Conservation (phyloP, 2,888 invertebrate species). For the Caenorhabditis japonica region DNA sequence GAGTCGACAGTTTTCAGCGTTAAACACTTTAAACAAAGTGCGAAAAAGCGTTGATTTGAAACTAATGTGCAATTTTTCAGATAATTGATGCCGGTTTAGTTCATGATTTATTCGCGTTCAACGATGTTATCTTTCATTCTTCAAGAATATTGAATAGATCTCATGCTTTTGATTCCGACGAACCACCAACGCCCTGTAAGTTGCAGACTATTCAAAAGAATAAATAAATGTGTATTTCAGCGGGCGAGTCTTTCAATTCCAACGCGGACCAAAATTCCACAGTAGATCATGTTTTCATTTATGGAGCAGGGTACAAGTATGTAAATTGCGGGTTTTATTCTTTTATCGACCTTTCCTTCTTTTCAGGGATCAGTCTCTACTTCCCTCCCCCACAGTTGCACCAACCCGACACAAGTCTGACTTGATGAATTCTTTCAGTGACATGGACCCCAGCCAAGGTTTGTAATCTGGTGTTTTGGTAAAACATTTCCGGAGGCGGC, state of each 20-base stretch:
- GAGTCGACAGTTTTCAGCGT: constrained; percentile 82
- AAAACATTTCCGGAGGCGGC: neutral
- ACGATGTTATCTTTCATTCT: constrained; percentile 73
- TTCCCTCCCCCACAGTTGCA: constrained; percentile 62
- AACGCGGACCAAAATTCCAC: constrained; percentile 69
- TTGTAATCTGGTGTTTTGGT: constrained; percentile 9
- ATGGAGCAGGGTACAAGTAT: constrained; percentile 64
- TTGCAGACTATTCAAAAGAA: neutral
- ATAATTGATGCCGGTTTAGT: constrained; percentile 81
- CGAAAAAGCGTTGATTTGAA: neutral
- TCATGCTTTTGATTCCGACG: constrained; percentile 69
- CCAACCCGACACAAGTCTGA: constrained; percentile 66
- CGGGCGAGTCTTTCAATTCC: constrained; percentile 59
- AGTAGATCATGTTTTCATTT: constrained; percentile 69
- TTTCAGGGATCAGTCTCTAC: constrained; percentile 55
- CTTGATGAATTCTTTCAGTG: constrained; percentile 68
- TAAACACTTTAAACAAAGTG: constrained; percentile 82
- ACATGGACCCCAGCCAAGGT: constrained; percentile 74
- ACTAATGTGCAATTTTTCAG: constrained; percentile 52
- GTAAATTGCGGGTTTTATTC: constrained; percentile 11
- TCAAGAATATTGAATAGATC: constrained; percentile 74
- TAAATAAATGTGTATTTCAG: constrained; percentile 27
- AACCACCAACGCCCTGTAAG: constrained; percentile 59
- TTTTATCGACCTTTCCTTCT: constrained; percentile 56
- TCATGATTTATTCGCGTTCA: constrained; percentile 77